Evolutionary conservation across 2,113 vertebrate genomes (phyloP).

Genomic region (Heterotis niloticus): DNA sequence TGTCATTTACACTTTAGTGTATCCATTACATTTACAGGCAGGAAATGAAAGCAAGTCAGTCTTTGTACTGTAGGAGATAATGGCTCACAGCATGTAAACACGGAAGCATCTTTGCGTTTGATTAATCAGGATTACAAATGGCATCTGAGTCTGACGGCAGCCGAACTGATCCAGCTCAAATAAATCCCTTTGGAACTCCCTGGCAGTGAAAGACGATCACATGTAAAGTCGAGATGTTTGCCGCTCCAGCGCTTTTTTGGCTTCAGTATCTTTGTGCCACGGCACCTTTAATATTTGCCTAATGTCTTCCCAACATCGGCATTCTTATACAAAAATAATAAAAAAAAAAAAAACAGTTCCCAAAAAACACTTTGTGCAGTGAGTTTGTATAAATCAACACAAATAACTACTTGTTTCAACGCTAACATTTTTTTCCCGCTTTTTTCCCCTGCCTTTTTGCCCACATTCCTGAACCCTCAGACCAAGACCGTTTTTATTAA

Average conservation of each 20-base stretch:
- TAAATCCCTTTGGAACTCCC: neutral
- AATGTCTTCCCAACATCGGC: neutral
- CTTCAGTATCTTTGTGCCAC: neutral
- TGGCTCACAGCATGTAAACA: neutral
- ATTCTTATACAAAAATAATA: no score
- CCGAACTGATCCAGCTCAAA: neutral
- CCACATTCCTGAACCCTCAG: no score
- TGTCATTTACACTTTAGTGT: neutral
- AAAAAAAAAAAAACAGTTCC: no score
- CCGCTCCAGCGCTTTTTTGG: neutral
- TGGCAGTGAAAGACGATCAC: no score
- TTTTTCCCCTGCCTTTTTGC: no score
- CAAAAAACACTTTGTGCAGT: no score
- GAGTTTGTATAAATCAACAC: no score
- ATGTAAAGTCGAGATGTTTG: neutral
- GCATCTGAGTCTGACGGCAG: neutral
- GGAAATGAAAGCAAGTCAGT: neutral
- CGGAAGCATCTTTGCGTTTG: neutral
- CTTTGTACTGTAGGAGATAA: conserved; percentile 1
- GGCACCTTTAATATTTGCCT: neutral
- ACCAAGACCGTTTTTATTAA: no score
- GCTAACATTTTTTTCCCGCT: no score
- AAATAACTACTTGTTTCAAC: no score
- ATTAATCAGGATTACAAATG: conserved; percentile 8
- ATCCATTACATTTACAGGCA: neutral